Percentiles rank a stretch among this genome's conserved stretches.
These are phyloP conservation scores for Perca flavescens DNA, from an alignment of 2,113 vertebrate species.

Conservation along the genomic window DNA sequence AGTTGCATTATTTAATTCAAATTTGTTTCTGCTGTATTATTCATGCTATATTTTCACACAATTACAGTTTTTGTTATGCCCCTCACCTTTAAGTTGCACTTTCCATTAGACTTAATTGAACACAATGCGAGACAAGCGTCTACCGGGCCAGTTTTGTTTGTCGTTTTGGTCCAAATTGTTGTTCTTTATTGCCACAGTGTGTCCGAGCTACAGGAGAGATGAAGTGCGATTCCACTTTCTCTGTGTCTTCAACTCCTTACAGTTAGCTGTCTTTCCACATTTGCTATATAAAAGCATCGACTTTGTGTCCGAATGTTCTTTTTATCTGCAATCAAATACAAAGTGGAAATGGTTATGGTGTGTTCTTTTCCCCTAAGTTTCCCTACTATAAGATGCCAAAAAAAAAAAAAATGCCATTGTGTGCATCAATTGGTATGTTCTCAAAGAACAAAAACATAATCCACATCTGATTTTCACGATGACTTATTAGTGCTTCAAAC, in stretches of 20 bases:
- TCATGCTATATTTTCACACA: background rate
- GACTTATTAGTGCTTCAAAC: constrained; percentile 28
- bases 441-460: constrained; percentile 14
- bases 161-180: constrained; percentile 30
- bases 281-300: constrained; percentile 35
- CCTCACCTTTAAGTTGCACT: constrained; percentile 1
- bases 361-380: constrained; percentile 5
- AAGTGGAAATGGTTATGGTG: constrained; percentile 14
- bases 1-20: background rate
- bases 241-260: constrained; percentile 6
- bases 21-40: constrained; percentile 11
- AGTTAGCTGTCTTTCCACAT: constrained; percentile 17
- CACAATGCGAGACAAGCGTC: background rate
- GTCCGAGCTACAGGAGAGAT: constrained; percentile 15
- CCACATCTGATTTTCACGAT: constrained; percentile 18
- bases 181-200: constrained; percentile 37
- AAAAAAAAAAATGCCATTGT: background rate
- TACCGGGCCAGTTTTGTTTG: constrained; percentile 11
- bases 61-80: background rate
- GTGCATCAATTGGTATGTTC: background rate
- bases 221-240: constrained; percentile 25
- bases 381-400: constrained; percentile 17
- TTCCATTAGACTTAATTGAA: background rate
- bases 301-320: constrained; percentile 28
- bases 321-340: constrained; percentile 28